phyloP scores from a whole-genome alignment of 2,888 invertebrate genomes.

The Hypselothyrea guttata region DNA sequence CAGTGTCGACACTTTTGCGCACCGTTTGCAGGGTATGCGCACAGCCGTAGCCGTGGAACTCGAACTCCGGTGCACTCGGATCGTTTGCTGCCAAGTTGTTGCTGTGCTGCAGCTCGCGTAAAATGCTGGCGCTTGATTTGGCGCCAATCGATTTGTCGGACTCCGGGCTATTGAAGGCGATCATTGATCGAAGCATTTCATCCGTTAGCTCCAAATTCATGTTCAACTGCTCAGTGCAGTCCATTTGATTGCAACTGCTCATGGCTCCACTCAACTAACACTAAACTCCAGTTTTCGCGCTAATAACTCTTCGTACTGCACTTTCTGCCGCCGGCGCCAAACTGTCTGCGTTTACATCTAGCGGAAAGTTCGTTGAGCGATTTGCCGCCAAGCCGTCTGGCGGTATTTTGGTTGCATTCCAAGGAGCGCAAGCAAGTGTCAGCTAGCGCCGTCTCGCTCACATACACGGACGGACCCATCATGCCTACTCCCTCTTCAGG shows the following conservation, averaged over 20 bases:
- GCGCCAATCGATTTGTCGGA: neutral
- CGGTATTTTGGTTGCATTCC: too few species aligned
- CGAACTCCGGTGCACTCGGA: slow-evolving; percentile 35
- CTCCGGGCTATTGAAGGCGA: too few species aligned
- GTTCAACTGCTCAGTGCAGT: too few species aligned
- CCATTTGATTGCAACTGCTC: slow-evolving; percentile 7
- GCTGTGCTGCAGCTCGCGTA: slow-evolving; percentile 35
- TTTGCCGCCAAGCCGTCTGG: neutral
- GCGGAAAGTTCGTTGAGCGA: neutral
- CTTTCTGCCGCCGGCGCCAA: slow-evolving; percentile 23
- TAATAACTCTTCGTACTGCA: slow-evolving; percentile 13
- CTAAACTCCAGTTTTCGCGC: neutral
- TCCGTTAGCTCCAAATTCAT: slow-evolving; percentile 32
- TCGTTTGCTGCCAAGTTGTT: slow-evolving; percentile 12
- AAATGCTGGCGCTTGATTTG: neutral
- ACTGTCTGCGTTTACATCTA: neutral
- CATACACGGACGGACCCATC: too few species aligned
- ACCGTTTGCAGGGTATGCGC: neutral
- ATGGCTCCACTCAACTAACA: slow-evolving; percentile 2
- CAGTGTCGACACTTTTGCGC: neutral
- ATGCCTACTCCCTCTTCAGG: too few species aligned
- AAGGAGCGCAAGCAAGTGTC: too few species aligned
- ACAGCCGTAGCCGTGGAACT: slow-evolving; percentile 53
- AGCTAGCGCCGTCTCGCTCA: too few species aligned
- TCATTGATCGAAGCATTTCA: too few species aligned